Percentiles rank a stretch among this genome's conserved stretches.
Evolutionary conservation across 2,113 vertebrate species (phyloP).

Genomic region (Hoplias malabaricus): DNA sequence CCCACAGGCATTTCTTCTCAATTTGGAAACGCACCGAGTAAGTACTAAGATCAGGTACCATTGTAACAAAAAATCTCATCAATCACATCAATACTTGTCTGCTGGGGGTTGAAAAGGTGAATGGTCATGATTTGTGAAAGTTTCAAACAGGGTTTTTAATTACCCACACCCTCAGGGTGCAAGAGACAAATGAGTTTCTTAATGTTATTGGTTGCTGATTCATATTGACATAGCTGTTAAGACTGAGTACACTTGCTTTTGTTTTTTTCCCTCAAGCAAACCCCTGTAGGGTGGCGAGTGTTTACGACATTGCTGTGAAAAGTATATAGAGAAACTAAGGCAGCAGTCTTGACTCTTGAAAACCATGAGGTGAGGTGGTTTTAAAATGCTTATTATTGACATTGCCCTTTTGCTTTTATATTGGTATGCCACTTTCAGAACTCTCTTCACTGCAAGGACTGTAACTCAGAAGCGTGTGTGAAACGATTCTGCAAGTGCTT

Average conservation of each 20-base stretch:
- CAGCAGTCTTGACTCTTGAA: not conserved
- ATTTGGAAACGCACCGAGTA: not conserved
- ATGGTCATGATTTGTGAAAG: conserved; percentile 42
- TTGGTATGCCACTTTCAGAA: not conserved
- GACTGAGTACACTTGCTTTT: not conserved
- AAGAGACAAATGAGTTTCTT: conserved; percentile 49
- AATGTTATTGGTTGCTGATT: conserved; percentile 50
- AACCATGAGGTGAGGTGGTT: no score
- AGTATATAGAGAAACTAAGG: not conserved
- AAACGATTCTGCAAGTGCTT: not conserved
- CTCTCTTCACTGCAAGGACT: not conserved
- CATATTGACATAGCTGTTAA: conserved; percentile 34
- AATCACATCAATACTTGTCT: conserved; percentile 22
- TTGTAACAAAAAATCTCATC: conserved; percentile 11
- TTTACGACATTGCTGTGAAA: not conserved
- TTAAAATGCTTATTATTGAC: no score
- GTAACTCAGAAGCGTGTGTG: not conserved
- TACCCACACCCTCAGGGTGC: conserved; percentile 8
- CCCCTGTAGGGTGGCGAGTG: not conserved
- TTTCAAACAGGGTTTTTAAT: conserved; percentile 44
- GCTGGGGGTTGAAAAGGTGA: conserved; percentile 1
- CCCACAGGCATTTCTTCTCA: conserved; percentile 9
- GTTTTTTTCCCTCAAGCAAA: not conserved
- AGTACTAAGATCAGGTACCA: conserved; percentile 17
- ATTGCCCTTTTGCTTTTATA: not conserved